Conservation (phyloP, 2,888 invertebrate species). For the Tipula vernalis region DNA sequence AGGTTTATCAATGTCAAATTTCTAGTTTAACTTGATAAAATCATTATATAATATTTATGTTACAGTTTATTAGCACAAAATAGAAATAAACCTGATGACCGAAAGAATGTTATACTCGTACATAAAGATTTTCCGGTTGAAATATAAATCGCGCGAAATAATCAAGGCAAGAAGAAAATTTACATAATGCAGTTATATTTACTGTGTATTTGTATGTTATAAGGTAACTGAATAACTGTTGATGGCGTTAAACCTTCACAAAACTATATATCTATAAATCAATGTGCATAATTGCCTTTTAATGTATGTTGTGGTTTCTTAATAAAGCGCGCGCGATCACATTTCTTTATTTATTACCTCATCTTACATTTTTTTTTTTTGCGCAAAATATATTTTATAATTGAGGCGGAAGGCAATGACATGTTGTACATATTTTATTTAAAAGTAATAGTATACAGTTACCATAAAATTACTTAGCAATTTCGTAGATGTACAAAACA, state of each 20-base stretch:
- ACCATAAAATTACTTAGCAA: neutral
- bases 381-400: neutral
- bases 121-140: neutral
- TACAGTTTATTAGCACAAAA: neutral
- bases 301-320: neutral
- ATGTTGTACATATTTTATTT: neutral
- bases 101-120: too few relatives aligned
- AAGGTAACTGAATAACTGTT: neutral
- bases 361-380: neutral
- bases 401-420: neutral
- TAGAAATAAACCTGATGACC: neutral
- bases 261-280: neutral
- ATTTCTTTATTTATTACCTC: neutral
- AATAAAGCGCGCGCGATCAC: neutral
- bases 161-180: neutral
- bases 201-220: neutral
- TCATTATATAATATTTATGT: neutral
- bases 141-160: neutral
- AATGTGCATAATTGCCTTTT: neutral
- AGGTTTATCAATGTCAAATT: neutral
- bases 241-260: neutral
- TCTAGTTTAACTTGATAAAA: neutral
- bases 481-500: neutral
- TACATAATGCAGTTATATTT: neutral
- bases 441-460: neutral